These are phyloP conservation scores for Vanacampus margaritifer DNA, from an alignment of 2,113 vertebrate species.

Conservation along the genomic window DNA sequence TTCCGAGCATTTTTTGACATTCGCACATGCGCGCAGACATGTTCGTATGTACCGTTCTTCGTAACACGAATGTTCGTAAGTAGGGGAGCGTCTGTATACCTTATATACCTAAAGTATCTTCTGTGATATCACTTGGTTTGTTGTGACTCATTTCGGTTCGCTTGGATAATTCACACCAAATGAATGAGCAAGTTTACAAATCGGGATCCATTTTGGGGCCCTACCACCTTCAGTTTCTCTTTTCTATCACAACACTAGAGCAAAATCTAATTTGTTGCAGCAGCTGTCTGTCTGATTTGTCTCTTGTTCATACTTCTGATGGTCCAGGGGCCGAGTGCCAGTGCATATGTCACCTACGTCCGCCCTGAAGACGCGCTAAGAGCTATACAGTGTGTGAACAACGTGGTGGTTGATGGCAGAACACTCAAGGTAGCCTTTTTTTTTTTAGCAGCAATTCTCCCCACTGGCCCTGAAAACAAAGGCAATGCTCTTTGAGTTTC, in stretches of 20 bases:
- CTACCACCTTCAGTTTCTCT: background rate
- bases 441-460: background rate
- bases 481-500: no score
- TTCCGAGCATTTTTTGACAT: no score
- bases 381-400: conserved; percentile 99
- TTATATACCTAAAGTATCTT: no score
- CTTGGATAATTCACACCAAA: background rate
- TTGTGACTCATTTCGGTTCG: background rate
- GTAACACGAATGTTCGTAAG: no score
- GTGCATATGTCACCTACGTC: conserved; percentile 97
- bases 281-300: conserved; percentile 15
- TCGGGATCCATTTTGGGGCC: background rate
- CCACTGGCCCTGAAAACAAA: rapidly evolving
- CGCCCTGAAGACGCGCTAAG: conserved; percentile 97
- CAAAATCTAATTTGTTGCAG: background rate
- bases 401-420: conserved; percentile 97
- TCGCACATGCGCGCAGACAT: no score
- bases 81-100: no score
- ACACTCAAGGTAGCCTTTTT: conserved; percentile 88
- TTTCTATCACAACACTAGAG: background rate
- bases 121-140: background rate
- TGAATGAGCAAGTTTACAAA: background rate
- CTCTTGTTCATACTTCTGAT: conserved; percentile 16
- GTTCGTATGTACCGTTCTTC: no score
- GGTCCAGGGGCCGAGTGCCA: conserved; percentile 93